Evolutionary conservation across 2,888 invertebrate species (phyloP).

Genomic region (Mycalesis mineus): DNA sequence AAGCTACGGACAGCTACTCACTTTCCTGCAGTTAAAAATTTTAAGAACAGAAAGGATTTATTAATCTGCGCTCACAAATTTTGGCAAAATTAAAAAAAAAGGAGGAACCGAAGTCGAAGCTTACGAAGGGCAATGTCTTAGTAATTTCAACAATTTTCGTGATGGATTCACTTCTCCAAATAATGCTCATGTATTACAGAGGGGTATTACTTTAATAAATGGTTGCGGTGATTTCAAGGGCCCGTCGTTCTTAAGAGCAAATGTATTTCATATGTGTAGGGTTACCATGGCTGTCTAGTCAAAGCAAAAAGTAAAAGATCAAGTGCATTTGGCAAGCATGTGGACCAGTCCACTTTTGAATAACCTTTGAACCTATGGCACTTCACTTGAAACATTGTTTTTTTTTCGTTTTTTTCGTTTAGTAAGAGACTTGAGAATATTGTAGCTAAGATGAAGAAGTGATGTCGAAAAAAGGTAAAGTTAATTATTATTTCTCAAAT

Average conservation of each 20-base stretch:
- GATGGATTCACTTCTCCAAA: constrained; percentile 59
- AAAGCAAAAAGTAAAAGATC: not conserved
- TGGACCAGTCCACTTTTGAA: not conserved
- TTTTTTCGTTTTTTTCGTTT: too few relatives aligned
- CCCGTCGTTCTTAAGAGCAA: constrained; percentile 42
- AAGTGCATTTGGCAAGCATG: not conserved
- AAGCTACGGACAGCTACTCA: not conserved
- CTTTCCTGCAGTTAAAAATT: not conserved
- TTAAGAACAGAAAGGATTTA: not conserved
- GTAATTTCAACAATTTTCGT: constrained; percentile 62
- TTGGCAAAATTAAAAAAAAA: constrained; percentile 32
- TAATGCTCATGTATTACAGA: constrained; percentile 48
- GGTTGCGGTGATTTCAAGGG: constrained; percentile 49
- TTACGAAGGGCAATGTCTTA: constrained; percentile 35
- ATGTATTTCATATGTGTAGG: constrained; percentile 32
- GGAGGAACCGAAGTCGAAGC: constrained; percentile 26
- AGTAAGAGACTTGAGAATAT: too few relatives aligned
- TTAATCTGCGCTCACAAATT: not conserved
- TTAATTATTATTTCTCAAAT: too few relatives aligned
- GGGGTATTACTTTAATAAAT: constrained; percentile 60
- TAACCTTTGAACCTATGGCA: not conserved
- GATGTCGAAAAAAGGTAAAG: too few relatives aligned
- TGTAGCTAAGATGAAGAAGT: too few relatives aligned
- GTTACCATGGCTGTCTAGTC: not conserved
- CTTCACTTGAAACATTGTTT: not conserved